phyloP scores from a whole-genome alignment of 2,113 vertebrate species.

The Sturnus vulgaris region DNA sequence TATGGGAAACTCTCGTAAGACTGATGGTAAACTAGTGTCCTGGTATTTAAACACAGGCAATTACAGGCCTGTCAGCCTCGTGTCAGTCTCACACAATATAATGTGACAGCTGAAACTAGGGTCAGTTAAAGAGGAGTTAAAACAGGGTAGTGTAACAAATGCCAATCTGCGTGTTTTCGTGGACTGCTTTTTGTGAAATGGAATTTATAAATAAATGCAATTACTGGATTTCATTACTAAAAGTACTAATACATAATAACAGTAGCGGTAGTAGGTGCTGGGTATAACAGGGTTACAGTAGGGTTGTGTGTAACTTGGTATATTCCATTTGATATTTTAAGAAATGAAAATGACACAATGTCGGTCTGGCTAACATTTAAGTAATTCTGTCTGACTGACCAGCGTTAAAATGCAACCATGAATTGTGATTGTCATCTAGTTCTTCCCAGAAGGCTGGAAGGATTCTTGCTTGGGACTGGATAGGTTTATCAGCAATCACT shows the following conservation, averaged over 20 bases:
- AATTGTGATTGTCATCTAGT: background rate
- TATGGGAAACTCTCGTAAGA: background rate
- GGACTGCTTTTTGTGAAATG: background rate
- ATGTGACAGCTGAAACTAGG: background rate
- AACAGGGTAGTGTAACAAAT: background rate
- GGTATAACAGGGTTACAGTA: background rate
- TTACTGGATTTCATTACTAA: background rate
- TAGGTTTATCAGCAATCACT: background rate
- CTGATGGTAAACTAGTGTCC: background rate
- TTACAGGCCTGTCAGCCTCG: constrained; percentile 6
- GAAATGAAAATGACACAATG: background rate
- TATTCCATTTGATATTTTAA: background rate
- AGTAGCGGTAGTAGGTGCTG: background rate
- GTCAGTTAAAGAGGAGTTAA: background rate
- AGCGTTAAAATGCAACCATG: background rate
- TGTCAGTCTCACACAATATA: background rate
- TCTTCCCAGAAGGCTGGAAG: background rate
- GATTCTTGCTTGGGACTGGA: background rate
- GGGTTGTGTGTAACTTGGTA: background rate
- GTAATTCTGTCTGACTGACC: background rate
- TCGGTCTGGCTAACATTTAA: background rate
- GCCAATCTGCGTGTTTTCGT: background rate
- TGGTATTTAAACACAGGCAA: background rate
- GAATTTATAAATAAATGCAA: background rate
- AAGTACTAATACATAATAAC: background rate